Evolutionary conservation across 2,797 vertebrate species (phyloP), one percentile per base, ranked within the genome.

Genomic region (Dermochelys coriacea): DNA sequence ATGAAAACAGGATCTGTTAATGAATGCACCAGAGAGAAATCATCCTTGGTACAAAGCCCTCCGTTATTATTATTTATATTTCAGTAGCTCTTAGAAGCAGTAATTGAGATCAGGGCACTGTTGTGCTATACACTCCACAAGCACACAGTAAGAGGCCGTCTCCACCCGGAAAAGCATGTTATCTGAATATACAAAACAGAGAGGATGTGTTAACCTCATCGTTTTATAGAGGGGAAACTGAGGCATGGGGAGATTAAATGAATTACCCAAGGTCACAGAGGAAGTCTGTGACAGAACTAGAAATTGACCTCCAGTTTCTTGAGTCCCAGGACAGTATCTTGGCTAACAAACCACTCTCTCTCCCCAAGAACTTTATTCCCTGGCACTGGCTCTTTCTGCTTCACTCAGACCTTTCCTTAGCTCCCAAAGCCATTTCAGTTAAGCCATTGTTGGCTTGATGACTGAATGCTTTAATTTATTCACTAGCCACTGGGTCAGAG

Each of bases 111-210:
- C 71, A 12, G 5, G 59, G 10, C 16, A 10, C 0, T 23, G 10
- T 21, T 8, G 4, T 64, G 29, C 19, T 50, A 75, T 80, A 12
- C 11, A 1, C 31, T 47, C 9, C 61, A 64, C 9, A 8, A 18
- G 74, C 29, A 5, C 27, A 2, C 4, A 14, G 2, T 49, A 25
- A 45, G 37, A 18, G 15, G 45, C 54, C 75, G 31, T 54, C 25
- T 74, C 47, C 74, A 80, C 37, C 29, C 27, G 8, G 6, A 75
- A 47, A 27, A 75, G 37, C 37, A 8, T 75, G 21, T 15, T 3
- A 0, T 18, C 74, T 14, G 34, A 7, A 54, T 19, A 0, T 3
- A 59, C 18, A 25, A 15, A 59, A 21, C 47, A 49, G 23, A 27
- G 79, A 55, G 45, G 8, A 11, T 37, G 64, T 37, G 61, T 68